Evolutionary conservation across 2,113 vertebrate species (phyloP).

Genomic region (Proterorhinus semilunaris): DNA sequence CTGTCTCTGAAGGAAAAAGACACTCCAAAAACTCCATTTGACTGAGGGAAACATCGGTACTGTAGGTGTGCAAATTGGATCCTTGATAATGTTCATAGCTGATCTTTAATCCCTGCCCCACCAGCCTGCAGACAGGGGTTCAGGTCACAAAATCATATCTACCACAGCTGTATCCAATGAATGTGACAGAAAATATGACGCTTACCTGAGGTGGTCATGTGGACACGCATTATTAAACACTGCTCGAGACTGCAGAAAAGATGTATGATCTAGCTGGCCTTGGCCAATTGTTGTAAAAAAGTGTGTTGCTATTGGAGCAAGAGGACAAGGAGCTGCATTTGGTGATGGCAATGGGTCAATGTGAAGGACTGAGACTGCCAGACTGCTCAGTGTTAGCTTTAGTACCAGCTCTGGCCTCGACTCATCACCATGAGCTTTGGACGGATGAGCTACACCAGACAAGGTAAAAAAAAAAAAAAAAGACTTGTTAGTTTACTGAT

Average conservation of each 20-base stretch:
- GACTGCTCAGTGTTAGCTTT: constrained; percentile 81
- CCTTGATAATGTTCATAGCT: constrained; percentile 90
- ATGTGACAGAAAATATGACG: neutral
- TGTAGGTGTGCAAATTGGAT: constrained; percentile 80
- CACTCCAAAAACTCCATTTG: constrained; percentile 92
- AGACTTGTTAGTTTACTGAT: neutral
- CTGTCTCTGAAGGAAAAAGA: constrained; percentile 86
- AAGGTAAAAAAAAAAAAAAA: neutral
- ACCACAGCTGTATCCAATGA: neutral
- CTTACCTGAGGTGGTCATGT: constrained; percentile 94
- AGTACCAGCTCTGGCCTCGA: constrained; percentile 92
- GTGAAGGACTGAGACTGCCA: constrained; percentile 91
- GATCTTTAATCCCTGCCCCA: constrained; percentile 86
- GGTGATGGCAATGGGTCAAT: constrained; percentile 93
- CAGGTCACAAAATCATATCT: constrained; percentile 8
- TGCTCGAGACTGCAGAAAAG: constrained; percentile 83
- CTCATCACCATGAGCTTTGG: constrained; percentile 90
- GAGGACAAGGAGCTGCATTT: constrained; percentile 83
- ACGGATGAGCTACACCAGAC: constrained; percentile 84
- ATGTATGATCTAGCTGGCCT: constrained; percentile 75
- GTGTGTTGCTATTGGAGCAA: constrained; percentile 85
- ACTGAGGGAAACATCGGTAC: constrained; percentile 86
- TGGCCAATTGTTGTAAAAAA: constrained; percentile 87
- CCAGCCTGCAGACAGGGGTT: constrained; percentile 77
- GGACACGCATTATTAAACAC: constrained; percentile 92